Conservation (phyloP, 1,140 invertebrate genomes). For the Eurosta solidaginis region DNA sequence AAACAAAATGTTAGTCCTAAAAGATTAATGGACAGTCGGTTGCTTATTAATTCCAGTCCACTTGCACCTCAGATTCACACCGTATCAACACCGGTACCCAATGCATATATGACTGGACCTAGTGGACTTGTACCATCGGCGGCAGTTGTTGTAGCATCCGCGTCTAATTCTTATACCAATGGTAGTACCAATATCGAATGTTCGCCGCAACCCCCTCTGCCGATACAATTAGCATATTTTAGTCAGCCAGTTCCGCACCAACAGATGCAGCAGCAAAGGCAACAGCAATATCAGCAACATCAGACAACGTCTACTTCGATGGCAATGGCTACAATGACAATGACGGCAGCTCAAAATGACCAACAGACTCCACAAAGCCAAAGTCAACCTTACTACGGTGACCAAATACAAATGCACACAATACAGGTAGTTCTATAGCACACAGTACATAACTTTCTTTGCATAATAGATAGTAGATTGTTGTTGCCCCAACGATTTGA, state of each 20-base stretch:
- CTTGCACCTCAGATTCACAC: constrained; percentile 31
- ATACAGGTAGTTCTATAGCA: constrained; percentile 51
- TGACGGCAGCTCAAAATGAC: constrained; percentile 36
- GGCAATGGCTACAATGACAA: constrained; percentile 42
- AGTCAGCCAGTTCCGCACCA: constrained; percentile 40
- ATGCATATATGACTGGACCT: neutral
- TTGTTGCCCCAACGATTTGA: too few relatives aligned
- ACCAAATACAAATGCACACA: constrained; percentile 46
- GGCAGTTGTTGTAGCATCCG: neutral
- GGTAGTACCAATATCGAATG: constrained; percentile 44
- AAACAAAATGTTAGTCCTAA: constrained; percentile 50
- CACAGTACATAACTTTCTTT: too few relatives aligned
- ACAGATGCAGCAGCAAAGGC: neutral
- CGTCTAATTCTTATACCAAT: neutral
- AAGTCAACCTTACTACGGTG: constrained; percentile 50
- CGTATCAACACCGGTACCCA: neutral
- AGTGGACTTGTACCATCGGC: neutral
- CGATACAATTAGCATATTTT: constrained; percentile 52
- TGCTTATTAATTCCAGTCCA: constrained; percentile 38
- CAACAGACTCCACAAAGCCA: constrained; percentile 44
- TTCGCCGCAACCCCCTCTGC: constrained; percentile 36
- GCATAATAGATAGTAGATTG: too few relatives aligned
- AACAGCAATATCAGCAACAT: constrained; percentile 31
- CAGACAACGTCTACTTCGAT: constrained; percentile 26
- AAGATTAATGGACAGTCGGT: constrained; percentile 37